Evolutionary conservation across 2,888 invertebrate species (phyloP).

Genomic region (Xestia xanthographa): DNA sequence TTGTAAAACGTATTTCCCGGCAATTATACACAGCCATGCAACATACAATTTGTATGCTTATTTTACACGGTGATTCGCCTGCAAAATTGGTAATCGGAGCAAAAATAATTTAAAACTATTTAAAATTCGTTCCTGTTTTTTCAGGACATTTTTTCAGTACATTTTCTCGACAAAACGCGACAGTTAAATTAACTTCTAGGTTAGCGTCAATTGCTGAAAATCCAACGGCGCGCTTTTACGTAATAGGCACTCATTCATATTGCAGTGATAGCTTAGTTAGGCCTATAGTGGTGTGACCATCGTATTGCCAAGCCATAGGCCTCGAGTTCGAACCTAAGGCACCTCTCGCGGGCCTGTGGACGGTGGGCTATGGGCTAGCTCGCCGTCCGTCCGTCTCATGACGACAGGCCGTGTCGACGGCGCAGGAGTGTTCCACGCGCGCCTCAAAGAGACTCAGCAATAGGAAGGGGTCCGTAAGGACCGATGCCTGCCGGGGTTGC

Average conservation of each 20-base stretch:
- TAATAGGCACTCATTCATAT: background rate
- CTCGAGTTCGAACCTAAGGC: too few relatives aligned
- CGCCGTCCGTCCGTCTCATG: too few relatives aligned
- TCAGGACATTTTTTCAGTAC: background rate
- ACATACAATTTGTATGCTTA: constrained; percentile 45
- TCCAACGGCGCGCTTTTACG: background rate
- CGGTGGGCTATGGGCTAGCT: too few relatives aligned
- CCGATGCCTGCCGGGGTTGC: too few relatives aligned
- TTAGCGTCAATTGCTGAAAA: background rate
- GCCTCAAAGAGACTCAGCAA: too few relatives aligned
- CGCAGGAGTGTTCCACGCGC: too few relatives aligned
- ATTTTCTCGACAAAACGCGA: background rate
- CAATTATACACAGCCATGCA: constrained; percentile 42
- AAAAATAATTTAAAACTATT: constrained; percentile 15
- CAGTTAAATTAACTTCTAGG: background rate
- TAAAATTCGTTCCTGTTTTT: background rate
- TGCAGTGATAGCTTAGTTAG: too few relatives aligned
- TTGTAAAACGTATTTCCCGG: constrained; percentile 19
- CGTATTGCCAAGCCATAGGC: too few relatives aligned
- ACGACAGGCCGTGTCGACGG: too few relatives aligned
- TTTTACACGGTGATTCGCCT: constrained; percentile 21
- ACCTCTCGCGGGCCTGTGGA: too few relatives aligned
- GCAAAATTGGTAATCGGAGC: background rate
- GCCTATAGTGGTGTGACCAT: too few relatives aligned
- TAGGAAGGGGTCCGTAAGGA: too few relatives aligned